Evolutionary conservation across 92 coral and sea anemone species (phyloP).

Genomic region (Bergia puertoricense): DNA sequence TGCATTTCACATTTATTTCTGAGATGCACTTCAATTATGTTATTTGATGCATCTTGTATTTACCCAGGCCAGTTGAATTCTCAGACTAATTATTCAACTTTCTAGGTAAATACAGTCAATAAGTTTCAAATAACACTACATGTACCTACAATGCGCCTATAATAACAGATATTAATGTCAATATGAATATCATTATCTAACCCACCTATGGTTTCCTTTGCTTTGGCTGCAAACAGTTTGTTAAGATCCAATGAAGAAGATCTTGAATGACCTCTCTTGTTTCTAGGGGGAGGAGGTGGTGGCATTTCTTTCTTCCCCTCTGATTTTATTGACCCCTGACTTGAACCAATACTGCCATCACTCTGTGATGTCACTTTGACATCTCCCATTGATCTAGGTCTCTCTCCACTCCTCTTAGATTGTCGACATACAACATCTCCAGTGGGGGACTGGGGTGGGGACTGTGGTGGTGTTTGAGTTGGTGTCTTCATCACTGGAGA

Average conservation of each 20-base stretch:
- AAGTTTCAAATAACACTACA: too few relatives aligned
- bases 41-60: too few relatives aligned
- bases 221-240: constrained; percentile 87
- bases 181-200: background rate
- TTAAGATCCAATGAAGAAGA: constrained; percentile 95
- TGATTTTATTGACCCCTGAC: constrained; percentile 66
- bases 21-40: too few relatives aligned
- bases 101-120: too few relatives aligned
- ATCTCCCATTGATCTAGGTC: constrained; percentile 82
- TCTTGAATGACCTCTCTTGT: constrained; percentile 94
- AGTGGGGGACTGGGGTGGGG: constrained; percentile 34
- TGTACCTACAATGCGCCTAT: too few relatives aligned
- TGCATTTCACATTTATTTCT: too few relatives aligned
- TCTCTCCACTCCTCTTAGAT: constrained; percentile 61
- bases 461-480: constrained; percentile 26
- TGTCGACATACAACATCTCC: constrained; percentile 49
- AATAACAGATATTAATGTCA: too few relatives aligned
- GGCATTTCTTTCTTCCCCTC: constrained; percentile 72
- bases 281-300: constrained; percentile 95
- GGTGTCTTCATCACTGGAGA: constrained; percentile 27
- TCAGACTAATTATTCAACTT: too few relatives aligned
- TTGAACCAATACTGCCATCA: constrained; percentile 60
- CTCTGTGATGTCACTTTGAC: constrained; percentile 55
- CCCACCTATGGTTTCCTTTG: constrained; percentile 73
- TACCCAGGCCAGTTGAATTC: too few relatives aligned